Evolutionary conservation across 2,888 invertebrate species (phyloP).

Genomic region (Cephus runcator): DNA sequence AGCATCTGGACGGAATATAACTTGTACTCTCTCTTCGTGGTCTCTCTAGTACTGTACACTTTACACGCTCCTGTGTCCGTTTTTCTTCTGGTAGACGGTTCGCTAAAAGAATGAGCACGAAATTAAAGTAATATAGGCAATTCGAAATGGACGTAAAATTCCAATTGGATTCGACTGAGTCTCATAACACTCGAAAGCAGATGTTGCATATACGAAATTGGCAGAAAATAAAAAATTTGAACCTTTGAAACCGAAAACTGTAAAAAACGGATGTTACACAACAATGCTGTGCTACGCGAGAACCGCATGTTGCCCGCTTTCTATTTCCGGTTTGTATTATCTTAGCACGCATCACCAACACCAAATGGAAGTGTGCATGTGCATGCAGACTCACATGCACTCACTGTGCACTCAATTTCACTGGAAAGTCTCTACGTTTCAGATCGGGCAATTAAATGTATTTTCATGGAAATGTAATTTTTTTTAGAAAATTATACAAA

Average conservation of each 20-base stretch:
- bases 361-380: background rate
- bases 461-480: too few species aligned
- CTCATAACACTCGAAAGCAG: background rate
- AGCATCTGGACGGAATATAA: background rate
- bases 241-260: background rate
- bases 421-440: background rate
- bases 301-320: conserved; percentile 20
- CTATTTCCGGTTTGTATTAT: background rate
- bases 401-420: background rate
- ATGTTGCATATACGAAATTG: background rate
- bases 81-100: background rate
- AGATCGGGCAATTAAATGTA: background rate
- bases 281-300: conserved; percentile 7
- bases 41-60: background rate
- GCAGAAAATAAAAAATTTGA: background rate
- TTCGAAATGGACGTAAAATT: too few species aligned
- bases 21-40: background rate
- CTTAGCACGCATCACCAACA: background rate
- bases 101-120: background rate
- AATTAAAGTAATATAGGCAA: background rate
- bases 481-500: background rate
- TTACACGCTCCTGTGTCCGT: background rate
- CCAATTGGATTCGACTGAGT: background rate
- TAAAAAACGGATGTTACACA: conserved; percentile 1
- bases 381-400: background rate